Evolutionary conservation across 2,888 invertebrate species (phyloP).

Genomic region (Lasioglossum morio): DNA sequence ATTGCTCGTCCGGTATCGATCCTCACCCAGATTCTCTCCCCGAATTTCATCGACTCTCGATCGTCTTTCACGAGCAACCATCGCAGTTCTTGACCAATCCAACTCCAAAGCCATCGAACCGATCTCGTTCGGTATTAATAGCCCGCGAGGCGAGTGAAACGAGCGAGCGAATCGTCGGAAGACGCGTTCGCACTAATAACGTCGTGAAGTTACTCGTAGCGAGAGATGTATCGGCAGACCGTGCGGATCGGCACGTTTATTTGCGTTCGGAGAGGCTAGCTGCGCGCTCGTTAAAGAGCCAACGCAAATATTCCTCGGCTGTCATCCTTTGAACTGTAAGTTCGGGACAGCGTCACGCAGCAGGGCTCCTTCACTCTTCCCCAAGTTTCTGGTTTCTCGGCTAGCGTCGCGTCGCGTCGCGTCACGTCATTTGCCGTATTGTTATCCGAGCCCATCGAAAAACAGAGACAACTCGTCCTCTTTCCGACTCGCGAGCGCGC

Average conservation of each 20-base stretch:
- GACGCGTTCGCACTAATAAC: slow-evolving; percentile 71
- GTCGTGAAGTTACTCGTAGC: slow-evolving; percentile 64
- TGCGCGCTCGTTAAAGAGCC: slow-evolving; percentile 53
- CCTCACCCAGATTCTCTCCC: neutral
- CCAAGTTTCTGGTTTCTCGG: neutral
- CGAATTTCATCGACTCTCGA: neutral
- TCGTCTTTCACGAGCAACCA: neutral
- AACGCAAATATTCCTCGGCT: slow-evolving; percentile 51
- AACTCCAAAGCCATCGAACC: slow-evolving; percentile 27
- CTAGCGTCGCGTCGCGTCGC: neutral
- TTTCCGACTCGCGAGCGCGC: neutral
- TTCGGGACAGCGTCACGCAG: slow-evolving; percentile 51
- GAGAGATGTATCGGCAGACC: slow-evolving; percentile 62
- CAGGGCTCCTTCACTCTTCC: neutral
- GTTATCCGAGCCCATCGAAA: neutral
- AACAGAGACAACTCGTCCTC: neutral
- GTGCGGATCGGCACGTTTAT: slow-evolving; percentile 52
- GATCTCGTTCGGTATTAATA: slow-evolving; percentile 65
- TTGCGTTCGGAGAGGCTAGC: slow-evolving; percentile 63
- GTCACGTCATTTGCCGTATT: neutral
- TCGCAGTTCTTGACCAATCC: slow-evolving; percentile 41
- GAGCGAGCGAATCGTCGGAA: slow-evolving; percentile 47
- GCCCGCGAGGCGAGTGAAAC: slow-evolving; percentile 11
- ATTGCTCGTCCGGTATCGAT: neutral
- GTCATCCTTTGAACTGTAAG: slow-evolving; percentile 62